A percentile compares a stretch with the other conserved stretches of the same genome.
Evolutionary conservation across 2,888 invertebrate species (phyloP).

Genomic region (Lepeophtheirus nordmannii): DNA sequence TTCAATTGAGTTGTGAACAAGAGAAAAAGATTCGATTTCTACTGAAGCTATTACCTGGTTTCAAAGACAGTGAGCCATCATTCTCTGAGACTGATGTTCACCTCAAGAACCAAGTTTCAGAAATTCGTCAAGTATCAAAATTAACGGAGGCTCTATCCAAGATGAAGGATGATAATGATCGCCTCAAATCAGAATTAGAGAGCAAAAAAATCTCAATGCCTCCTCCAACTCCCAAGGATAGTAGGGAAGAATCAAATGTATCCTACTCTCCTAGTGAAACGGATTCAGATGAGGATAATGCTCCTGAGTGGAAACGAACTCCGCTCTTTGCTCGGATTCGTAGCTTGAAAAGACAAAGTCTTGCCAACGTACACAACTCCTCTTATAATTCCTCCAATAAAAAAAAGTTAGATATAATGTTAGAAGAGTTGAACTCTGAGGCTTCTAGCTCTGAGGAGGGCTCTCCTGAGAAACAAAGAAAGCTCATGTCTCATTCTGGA

Average conservation of each 20-base stretch:
- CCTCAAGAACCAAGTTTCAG: neutral
- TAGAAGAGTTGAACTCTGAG: too few relatives aligned
- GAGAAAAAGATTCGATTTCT: conserved; percentile 44
- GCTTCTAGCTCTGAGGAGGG: neutral
- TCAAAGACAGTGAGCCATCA: too few relatives aligned
- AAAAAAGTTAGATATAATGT: too few relatives aligned
- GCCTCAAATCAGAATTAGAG: neutral
- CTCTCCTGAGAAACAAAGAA: neutral
- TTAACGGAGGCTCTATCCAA: neutral
- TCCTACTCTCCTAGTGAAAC: neutral
- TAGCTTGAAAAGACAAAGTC: neutral
- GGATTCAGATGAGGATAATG: neutral
- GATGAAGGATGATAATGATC: neutral
- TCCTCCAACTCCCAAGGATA: too few relatives aligned
- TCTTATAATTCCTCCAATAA: too few relatives aligned
- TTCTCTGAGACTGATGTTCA: too few relatives aligned
- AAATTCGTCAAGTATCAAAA: neutral
- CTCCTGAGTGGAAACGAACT: neutral
- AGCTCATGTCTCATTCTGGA: neutral
- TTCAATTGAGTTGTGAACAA: conserved; percentile 42
- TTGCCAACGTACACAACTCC: neutral
- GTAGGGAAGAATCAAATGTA: neutral
- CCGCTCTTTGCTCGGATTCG: neutral
- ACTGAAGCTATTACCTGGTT: conserved; percentile 28
- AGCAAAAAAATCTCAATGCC: neutral